Base-by-base conservation (phyloP, 2,113 vertebrate species). In the Caranx melampygus region DNA sequence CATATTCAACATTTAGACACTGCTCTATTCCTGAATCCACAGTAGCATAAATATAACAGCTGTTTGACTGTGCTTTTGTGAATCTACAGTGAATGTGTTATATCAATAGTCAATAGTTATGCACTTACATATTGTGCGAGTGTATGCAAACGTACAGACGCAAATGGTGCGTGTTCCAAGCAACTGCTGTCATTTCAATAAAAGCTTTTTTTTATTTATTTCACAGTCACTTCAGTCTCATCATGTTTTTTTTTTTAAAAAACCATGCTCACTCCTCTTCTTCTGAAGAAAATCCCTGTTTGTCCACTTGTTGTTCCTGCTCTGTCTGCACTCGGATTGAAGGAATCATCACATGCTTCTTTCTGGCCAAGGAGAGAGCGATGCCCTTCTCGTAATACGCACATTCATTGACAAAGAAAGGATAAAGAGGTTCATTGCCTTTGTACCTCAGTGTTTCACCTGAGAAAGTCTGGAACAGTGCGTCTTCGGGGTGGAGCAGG, bases 331-430 rank as follows among this genome's bases (percentile, higher is more conserved):
- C 81, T 42, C 78, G 84, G 60, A 94, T 72, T 0, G 87, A 35
- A 1, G 93, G 92, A 31, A 94, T 35, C 60, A 14, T 61, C 51
- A 94, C 87, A 0, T 44, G 10, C 61, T 68, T 90, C 74, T 85
- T 91, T 40, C 88, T 85, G 0, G 93, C 93, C 26, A 94, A 87
- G 12, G 88, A 92, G 31, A 94, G 84, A 8, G 93, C 94, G 1
- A 94, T 92, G 73, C 89, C 89, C 68, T 94, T 95, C 72, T 95
- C 92, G 1, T 95, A 94, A 66, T 95, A 95, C 0, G 94, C 93
- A 14, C 91, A 88, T 77, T 95, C 94, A 9, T 95, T 95, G 79
- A 94, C 87, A 72, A 95, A 94, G 87, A 94, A 92, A 10, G 93
- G 91, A 57, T 93, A 92, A 21, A 94, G 91, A 31, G 92, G 75